These are phyloP conservation scores for Hedychridium roseum DNA, from an alignment of 2,888 invertebrate species.

Conservation along the genomic window DNA sequence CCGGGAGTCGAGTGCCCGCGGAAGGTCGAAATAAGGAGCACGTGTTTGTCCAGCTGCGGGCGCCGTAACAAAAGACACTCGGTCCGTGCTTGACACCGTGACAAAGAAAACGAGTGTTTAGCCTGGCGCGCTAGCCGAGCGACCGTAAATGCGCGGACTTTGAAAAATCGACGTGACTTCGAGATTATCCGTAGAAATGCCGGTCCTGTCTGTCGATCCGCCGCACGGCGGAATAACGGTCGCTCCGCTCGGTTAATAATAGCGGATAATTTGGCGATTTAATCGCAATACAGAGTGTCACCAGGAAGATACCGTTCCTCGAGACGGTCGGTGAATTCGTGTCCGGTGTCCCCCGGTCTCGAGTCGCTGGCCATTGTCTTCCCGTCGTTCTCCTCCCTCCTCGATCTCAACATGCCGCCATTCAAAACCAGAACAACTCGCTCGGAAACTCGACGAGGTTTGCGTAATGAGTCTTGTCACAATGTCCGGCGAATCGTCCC, in stretches of 20 bases:
- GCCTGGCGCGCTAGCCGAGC: no score
- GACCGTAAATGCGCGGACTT: no score
- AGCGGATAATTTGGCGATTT: slow-evolving; percentile 39
- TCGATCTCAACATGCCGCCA: slow-evolving; percentile 26
- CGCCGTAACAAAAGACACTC: no score
- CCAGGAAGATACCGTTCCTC: slow-evolving; percentile 49
- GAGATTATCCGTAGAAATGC: neutral
- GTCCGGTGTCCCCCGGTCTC: slow-evolving; percentile 51
- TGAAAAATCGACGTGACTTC: no score
- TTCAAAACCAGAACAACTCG: slow-evolving; percentile 17
- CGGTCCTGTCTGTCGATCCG: slow-evolving; percentile 4
- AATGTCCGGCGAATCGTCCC: no score
- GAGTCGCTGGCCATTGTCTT: slow-evolving; percentile 45
- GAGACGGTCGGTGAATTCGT: slow-evolving; percentile 52
- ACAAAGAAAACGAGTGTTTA: no score
- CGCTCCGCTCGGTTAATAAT: slow-evolving; percentile 40
- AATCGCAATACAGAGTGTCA: slow-evolving; percentile 26
- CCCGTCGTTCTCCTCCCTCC: slow-evolving; percentile 22
- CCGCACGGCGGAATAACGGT: slow-evolving; percentile 34
- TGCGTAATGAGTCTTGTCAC: neutral
- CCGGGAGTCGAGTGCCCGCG: no score
- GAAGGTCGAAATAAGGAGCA: no score
- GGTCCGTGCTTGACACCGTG: no score
- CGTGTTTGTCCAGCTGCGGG: no score
- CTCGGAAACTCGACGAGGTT: slow-evolving; percentile 11